phyloP scores from a whole-genome alignment of 2,797 vertebrate genomes.

The Allobates femoralis region DNA sequence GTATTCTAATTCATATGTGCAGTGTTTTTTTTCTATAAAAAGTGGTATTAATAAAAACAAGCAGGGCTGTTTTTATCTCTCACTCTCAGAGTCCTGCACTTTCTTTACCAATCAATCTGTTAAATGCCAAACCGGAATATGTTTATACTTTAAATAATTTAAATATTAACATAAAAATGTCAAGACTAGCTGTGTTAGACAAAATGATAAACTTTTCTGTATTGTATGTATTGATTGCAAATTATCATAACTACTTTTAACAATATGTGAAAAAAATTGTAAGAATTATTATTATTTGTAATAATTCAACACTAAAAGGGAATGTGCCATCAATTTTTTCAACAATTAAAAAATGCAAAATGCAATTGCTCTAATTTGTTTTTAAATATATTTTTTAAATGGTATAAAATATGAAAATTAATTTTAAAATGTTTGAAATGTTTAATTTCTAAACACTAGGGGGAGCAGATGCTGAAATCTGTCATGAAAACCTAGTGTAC shows the following conservation, averaged over 20 bases:
- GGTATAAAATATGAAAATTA: too few species aligned
- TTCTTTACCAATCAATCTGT: constrained; percentile 11
- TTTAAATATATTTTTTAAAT: too few species aligned
- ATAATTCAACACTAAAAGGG: too few species aligned
- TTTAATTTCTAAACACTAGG: too few species aligned
- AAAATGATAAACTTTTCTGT: neutral
- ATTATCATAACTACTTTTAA: neutral
- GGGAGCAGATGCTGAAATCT: too few species aligned
- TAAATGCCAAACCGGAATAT: constrained; percentile 44
- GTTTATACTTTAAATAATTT: constrained; percentile 32
- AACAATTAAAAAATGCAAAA: too few species aligned
- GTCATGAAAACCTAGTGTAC: too few species aligned
- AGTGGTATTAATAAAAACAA: neutral
- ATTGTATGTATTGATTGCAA: constrained; percentile 4
- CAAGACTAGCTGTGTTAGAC: constrained; percentile 11
- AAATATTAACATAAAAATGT: constrained; percentile 44
- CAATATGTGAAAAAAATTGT: neutral
- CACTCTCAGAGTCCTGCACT: neutral
- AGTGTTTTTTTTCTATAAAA: neutral
- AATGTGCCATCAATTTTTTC: too few species aligned
- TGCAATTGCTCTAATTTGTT: too few species aligned
- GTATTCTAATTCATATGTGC: neutral
- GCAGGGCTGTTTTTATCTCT: neutral
- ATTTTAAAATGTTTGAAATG: too few species aligned
- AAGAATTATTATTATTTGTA: too few species aligned